These are phyloP conservation scores for Lasioglossum figueresi DNA, from an alignment of 2,888 invertebrate species.

Conservation along the genomic window DNA sequence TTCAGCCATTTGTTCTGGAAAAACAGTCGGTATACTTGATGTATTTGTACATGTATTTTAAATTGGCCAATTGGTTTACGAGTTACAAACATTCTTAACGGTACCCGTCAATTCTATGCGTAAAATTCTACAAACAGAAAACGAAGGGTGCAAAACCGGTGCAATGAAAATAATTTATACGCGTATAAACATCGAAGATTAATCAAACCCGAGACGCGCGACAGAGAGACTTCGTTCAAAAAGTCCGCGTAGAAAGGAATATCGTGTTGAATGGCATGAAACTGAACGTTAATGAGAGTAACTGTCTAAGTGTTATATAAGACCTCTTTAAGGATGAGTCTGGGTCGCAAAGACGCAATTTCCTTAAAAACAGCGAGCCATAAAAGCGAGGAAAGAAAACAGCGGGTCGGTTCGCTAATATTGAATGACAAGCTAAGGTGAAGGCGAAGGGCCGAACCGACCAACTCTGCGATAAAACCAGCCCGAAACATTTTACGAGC, in stretches of 20 bases:
- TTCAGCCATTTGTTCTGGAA: not conserved
- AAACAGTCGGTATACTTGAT: not conserved
- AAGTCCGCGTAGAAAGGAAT: not conserved
- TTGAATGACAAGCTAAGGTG: not conserved
- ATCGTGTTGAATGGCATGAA: not conserved
- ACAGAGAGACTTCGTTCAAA: not conserved
- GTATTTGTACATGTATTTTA: no score
- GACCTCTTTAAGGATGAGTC: not conserved
- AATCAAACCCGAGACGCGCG: not conserved
- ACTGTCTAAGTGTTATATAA: not conserved
- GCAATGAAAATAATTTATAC: not conserved
- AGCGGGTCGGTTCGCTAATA: not conserved
- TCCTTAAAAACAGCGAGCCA: not conserved
- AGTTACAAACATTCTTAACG: no score
- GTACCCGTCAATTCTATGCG: no score
- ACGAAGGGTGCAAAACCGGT: not conserved
- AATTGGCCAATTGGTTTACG: no score
- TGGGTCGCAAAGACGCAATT: not conserved
- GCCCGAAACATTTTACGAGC: conserved; percentile 20
- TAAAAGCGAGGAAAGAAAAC: not conserved
- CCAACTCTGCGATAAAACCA: conserved; percentile 34
- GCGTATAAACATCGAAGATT: not conserved
- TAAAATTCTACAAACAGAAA: no score
- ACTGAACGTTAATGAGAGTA: not conserved
- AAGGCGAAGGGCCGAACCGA: not conserved